Evolutionary conservation across 2,888 invertebrate genomes (phyloP), one percentile per base, ranked within the genome.

Genomic region (Metallyticus violacea): DNA sequence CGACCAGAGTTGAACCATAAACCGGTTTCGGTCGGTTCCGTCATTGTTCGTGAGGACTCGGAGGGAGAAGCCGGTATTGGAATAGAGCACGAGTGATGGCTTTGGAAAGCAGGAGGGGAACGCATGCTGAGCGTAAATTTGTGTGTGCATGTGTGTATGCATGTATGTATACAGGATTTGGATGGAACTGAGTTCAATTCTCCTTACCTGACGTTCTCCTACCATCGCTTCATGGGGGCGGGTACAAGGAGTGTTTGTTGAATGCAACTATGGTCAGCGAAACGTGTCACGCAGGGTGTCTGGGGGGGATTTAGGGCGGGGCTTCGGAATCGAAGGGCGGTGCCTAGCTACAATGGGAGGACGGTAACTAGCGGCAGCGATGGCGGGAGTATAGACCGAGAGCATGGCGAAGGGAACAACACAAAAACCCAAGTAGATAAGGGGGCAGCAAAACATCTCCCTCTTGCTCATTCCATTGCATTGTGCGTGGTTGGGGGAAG

Each of bases 21-120:
- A 85, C 85, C 76, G 77, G 85, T 85, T 85, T 85, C 85, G 85
- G 79, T 27, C 40, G 76, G 26, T n/a, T 85, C 81, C 85, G 85
- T 15, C 80, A 80, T 29, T 15, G 77, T 77, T 85, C 85, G 85
- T 78, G 7, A 26, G 15, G n/a, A 30, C 26, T 79, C 85, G 85
- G 30, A 27, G 79, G 27, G 77, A 62, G 77, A 83, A 83, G 83
- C 77, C 77, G 83, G 83, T 77, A 83, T 82, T 82, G 82, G 82
- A 82, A 82, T 82, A 82, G 81, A 40, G 82, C 76, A 82, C 30
- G 82, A 82, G 82, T 62, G 40, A 76, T 62, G 40, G 82, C n/a
- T 30, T 81, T 81, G 28, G 81, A 81, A 7, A 30, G 30, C 82
- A 26, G 76, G 82, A 22, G 15, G 82, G 82, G 82, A 62, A 62